phyloP scores from a whole-genome alignment of 2,797 vertebrate genomes.

The Rallus crepitans region DNA sequence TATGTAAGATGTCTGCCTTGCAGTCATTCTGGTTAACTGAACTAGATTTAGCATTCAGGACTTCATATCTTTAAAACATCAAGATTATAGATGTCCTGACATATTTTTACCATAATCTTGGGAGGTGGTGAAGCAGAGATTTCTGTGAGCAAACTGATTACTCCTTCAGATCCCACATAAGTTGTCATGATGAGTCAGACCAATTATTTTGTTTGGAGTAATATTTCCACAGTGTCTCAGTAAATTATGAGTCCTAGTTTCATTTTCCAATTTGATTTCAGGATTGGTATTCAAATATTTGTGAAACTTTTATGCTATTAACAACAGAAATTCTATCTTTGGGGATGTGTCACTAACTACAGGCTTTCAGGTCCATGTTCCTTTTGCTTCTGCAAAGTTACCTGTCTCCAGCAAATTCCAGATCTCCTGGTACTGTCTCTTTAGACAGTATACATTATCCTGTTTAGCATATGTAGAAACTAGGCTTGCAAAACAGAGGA shows the following conservation, averaged over 20 bases:
- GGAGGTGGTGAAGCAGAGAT: background rate
- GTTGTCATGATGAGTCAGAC: background rate
- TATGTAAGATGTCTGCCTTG: background rate
- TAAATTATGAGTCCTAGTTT: background rate
- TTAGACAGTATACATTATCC: background rate
- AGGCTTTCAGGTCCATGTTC: background rate
- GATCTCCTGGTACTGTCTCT: background rate
- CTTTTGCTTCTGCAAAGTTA: background rate
- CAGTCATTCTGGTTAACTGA: background rate
- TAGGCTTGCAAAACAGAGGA: background rate
- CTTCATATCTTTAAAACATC: background rate
- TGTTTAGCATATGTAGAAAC: background rate
- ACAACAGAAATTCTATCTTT: background rate
- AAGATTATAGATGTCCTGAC: background rate
- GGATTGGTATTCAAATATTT: background rate
- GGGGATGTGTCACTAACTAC: background rate
- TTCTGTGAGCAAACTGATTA: background rate
- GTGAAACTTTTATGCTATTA: background rate
- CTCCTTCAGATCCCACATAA: background rate
- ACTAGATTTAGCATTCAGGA: background rate
- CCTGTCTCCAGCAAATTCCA: background rate
- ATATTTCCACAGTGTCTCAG: background rate
- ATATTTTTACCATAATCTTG: background rate
- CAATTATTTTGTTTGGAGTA: background rate
- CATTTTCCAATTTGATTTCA: slow-evolving; percentile 5